Evolutionary conservation across 2,797 vertebrate genomes (phyloP), one percentile per base, ranked within the genome.

Genomic region (Poecilia wingei): DNA sequence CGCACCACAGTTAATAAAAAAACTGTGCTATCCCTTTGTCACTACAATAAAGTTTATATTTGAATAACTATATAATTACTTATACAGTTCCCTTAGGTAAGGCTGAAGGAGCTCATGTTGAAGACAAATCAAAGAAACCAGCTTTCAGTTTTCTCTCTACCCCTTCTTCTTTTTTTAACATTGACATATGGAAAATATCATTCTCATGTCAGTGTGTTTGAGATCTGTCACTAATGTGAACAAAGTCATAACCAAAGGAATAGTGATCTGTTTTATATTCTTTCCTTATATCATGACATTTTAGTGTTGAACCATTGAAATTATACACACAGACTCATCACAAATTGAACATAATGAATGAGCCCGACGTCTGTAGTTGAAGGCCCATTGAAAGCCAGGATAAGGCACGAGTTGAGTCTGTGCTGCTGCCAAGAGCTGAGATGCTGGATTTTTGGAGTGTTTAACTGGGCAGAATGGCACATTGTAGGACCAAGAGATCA

Each of bases 381-480:
- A 77, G 3, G 59, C 70, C 45, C 18, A 13, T 64, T 75, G 14
- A 76, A 88, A 85, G 74, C 79, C 76, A 51, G 79, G 81, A 22
- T 74, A 79, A 72, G 43, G 45, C 74, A 39, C 61, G 59, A 57
- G 81, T 77, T 66, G 66, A 64, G 81, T 77, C 78, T 82, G 55
- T 53, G 81, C 77, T 75, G 74, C 77, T 81, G 80, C 80, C 64
- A 49, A 72, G 43, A 55, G 73, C 78, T 85, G 79, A 75, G 71
- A 64, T 75, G 74, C 69, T 61, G 78, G 74, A 55, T 83, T 84
- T 88, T 73, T 82, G 79, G 74, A 89, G 82, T 86, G 80, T 75
- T 82, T 75, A 88, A 87, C 86, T 75, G 84, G 82, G 76, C 75
- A 80, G 74, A 84, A 79, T 85, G 81, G 74, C 82, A 3, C 76